Base-by-base conservation (phyloP, 2,797 vertebrate species). In the Chloroceryle amazona region DNA sequence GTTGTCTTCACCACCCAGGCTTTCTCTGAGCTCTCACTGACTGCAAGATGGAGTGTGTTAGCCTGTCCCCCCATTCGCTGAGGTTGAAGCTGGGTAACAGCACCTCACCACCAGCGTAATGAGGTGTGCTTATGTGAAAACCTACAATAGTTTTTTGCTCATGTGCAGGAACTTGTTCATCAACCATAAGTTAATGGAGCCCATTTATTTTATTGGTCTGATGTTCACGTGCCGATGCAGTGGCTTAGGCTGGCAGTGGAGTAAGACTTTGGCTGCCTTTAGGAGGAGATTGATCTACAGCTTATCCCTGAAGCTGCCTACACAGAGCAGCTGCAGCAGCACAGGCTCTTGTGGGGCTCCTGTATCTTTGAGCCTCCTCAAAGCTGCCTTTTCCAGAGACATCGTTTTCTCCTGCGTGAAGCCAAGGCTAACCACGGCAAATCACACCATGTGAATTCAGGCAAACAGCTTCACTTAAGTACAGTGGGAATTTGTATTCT, bases 91-190 rank as follows among this genome's bases (percentile, higher is more conserved):
- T 62, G 81, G 76, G 81, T 89, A 81, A 54, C 41, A 58, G 88
- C 92, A 71, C 33, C 41, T 79, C 78, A 10, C 25, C 0, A 0
- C 70, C 1, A 2, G 70, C 1, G 0, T 33, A 35, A 31, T 0
- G 2, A 74, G 47, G n/a, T 79, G 17, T 0, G 37, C 85, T 73
- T 2, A 0, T 82, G 78, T 62, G 86, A 89, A 62, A 81, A 82
- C 89, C 74, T 72, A 66, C 93, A 92, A 67, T 35, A 57, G 79
- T 79, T 93, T 79, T 93, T 70, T 80, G 93, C 94, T 80, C 79
- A 87, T 73, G 63, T 1, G 0, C 83, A 70, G 74, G 67, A 89
- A 52, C 93, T 92, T 4, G 22, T 63, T 63, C 19, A 9, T 58
- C 6, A 4, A 46, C 35, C 28, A 41, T 84, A 66, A 14, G 39